Evolutionary conservation across 2,888 invertebrate genomes (phyloP).

Genomic region (Cephalotes varians): DNA sequence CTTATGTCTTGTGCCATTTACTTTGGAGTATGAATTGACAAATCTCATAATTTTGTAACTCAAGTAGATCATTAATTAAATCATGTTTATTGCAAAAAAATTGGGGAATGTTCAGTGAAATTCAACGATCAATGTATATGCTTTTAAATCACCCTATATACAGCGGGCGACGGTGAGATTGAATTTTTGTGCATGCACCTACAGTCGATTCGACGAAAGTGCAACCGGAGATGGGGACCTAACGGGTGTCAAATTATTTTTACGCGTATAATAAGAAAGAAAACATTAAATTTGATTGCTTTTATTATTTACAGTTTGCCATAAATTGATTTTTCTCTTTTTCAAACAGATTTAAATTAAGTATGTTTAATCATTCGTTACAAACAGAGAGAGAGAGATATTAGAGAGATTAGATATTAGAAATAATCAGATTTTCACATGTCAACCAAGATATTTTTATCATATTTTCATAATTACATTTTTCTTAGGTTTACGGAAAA

Average conservation of each 20-base stretch:
- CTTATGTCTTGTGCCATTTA: not conserved
- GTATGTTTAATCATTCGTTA: not conserved
- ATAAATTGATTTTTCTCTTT: not conserved
- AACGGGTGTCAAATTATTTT: slow-evolving; percentile 46
- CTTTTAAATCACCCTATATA: slow-evolving; percentile 81
- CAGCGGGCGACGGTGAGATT: slow-evolving; percentile 81
- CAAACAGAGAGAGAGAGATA: too few relatives aligned
- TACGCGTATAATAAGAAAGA: not conserved
- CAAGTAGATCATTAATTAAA: not conserved
- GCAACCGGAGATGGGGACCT: slow-evolving; percentile 75
- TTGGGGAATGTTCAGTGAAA: not conserved
- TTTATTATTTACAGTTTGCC: not conserved
- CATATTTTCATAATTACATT: not conserved
- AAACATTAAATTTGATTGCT: not conserved
- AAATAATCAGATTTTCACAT: not conserved
- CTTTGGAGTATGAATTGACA: not conserved
- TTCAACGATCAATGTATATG: slow-evolving; percentile 65
- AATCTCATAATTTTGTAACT: not conserved
- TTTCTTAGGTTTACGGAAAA: not conserved
- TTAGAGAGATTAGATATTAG: not conserved
- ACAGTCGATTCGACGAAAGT: slow-evolving; percentile 84
- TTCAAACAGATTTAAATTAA: not conserved
- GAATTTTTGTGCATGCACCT: slow-evolving; percentile 84
- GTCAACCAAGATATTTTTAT: not conserved
- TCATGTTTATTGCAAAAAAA: not conserved